phyloP scores from a whole-genome alignment of 2,888 invertebrate genomes.

The Pteria penguin region DNA sequence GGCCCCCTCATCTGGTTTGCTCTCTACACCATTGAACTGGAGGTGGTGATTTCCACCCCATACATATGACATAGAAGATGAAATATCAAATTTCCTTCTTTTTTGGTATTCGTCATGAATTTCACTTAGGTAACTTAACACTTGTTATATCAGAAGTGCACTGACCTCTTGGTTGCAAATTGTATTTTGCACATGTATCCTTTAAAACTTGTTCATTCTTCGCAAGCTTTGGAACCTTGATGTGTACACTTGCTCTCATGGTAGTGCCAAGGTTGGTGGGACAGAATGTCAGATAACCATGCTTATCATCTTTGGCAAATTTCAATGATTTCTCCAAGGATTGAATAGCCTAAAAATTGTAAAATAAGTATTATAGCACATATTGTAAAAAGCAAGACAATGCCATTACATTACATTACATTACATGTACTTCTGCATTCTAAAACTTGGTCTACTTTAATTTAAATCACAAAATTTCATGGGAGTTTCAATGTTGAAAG shows the following conservation, averaged over 20 bases:
- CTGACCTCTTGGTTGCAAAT: slow-evolving; percentile 85
- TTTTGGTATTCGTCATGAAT: not conserved
- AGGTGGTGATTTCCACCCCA: too few relatives aligned
- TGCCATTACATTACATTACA: too few relatives aligned
- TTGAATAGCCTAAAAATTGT: slow-evolving; percentile 88
- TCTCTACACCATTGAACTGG: too few relatives aligned
- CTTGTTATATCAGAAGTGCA: slow-evolving; percentile 74
- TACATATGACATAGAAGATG: too few relatives aligned
- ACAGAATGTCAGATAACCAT: slow-evolving; percentile 91
- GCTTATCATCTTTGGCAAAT: slow-evolving; percentile 87
- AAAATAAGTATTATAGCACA: too few relatives aligned
- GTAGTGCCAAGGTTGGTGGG: slow-evolving; percentile 93
- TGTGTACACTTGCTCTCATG: slow-evolving; percentile 97
- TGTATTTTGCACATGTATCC: slow-evolving; percentile 89
- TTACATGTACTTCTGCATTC: too few relatives aligned
- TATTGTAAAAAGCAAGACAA: too few relatives aligned
- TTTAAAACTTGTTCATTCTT: slow-evolving; percentile 86
- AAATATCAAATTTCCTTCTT: too few relatives aligned
- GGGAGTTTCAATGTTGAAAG: too few relatives aligned
- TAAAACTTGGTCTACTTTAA: too few relatives aligned
- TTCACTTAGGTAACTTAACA: not conserved
- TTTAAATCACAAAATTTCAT: too few relatives aligned
- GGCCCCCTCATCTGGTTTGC: too few relatives aligned
- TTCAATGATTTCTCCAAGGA: slow-evolving; percentile 81
- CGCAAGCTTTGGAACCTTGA: slow-evolving; percentile 87